Evolutionary conservation across 2,797 vertebrate genomes (phyloP), one percentile per base, ranked within the genome.

Genomic region (Setipinna tenuifilis): DNA sequence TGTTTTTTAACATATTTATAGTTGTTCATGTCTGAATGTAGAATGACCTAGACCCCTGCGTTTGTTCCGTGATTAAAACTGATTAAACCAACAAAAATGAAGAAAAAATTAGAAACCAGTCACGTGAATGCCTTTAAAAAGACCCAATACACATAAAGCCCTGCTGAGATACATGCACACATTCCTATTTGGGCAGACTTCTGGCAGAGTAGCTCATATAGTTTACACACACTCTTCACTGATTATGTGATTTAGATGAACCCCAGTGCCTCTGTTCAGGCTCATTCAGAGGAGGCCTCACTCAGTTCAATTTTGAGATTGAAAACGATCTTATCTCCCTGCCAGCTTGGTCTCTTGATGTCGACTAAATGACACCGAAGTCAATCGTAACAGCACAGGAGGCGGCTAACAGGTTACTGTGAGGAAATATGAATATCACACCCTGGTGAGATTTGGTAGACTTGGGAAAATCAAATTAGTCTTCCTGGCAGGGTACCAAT

Each of bases 281-380:
- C 31, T 78, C 31, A 44, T 21, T 44, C 17, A 44, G 19, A 7
- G 71, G 19, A 11, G 3, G 41, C 31, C 19, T 78, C 41, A 41
- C 35, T n/a, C 11, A 31, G 3, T 14, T 71, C 68, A 71, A 11
- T 78, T 78, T 78, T 44, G 35, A 78, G 17, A 78, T 44, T 17
- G 71, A 78, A 78, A 6, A 44, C 9, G 41, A 78, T 19, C 19
- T 82, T 83, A 88, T 85, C 58, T 50, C 7, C 17, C 4, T 50
- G 46, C 75, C 10, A n/a, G 19, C 75, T n/a, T n/a, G 58, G 86
- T 17, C 31, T 78, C 71, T n/a, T 17, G 68, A 41, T 78, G 71
- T 78, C 35, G 6, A 35, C 31, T 78, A 78, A 78, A 78, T 78
- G 31, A 78, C 71, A 78, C 35, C 19, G 71, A 78, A 78, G 31